These are phyloP conservation scores for Limnephilus lunatus DNA, from an alignment of 2,888 invertebrate species.

Conservation along the genomic window DNA sequence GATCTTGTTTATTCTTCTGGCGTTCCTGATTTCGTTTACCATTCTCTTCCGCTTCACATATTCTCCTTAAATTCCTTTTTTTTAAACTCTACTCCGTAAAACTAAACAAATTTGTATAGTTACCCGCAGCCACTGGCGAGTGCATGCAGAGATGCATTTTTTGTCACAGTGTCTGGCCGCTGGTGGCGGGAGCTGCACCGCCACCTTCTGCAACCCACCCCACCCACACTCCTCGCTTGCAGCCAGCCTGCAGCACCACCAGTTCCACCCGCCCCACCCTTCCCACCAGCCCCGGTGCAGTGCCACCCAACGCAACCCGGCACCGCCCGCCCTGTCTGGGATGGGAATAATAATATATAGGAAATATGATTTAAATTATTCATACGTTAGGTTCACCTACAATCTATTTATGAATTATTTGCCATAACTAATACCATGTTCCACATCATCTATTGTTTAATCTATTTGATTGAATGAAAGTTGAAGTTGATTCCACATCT, in stretches of 20 bases:
- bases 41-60: too few species aligned
- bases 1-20: too few species aligned
- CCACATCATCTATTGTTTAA: too few species aligned
- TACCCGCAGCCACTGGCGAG: constrained; percentile 18
- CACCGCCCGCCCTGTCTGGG: constrained; percentile 2
- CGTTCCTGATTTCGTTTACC: too few species aligned
- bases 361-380: background rate
- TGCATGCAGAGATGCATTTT: constrained; percentile 60
- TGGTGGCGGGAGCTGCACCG: constrained; percentile 9
- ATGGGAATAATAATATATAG: background rate
- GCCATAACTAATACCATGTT: background rate
- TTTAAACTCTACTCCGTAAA: background rate
- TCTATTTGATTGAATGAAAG: too few species aligned
- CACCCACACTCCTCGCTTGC: background rate
- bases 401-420: background rate
- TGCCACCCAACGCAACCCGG: background rate
- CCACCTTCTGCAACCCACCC: background rate
- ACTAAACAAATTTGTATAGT: background rate
- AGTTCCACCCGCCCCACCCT: background rate
- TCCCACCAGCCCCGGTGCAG: background rate
- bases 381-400: background rate
- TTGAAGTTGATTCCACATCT: too few species aligned
- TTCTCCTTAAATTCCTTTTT: too few species aligned
- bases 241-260: background rate
- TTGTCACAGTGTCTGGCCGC: constrained; percentile 55